A percentile compares a stretch with the other conserved stretches of the same genome.
Conservation (phyloP, 2,888 invertebrate genomes). For the Tenthredo distinguenda region DNA sequence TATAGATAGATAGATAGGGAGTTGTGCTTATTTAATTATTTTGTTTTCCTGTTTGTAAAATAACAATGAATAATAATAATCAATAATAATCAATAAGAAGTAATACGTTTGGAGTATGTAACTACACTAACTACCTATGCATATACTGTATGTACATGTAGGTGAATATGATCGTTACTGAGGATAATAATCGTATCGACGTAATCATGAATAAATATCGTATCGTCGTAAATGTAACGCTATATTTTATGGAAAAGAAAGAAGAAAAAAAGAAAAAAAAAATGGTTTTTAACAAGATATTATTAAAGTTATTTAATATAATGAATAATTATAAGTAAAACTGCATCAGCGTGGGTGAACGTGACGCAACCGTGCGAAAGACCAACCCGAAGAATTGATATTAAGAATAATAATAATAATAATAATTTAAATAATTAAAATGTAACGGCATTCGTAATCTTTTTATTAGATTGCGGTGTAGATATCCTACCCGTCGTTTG, state of each 20-base stretch:
- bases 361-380: background rate
- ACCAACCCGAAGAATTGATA: constrained; percentile 40
- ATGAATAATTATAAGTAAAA: background rate
- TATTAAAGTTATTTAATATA: constrained; percentile 5
- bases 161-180: constrained; percentile 14
- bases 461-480: constrained; percentile 20
- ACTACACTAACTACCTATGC: background rate
- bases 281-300: background rate
- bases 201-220: constrained; percentile 7
- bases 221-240: background rate
- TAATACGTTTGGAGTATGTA: background rate
- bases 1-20: background rate
- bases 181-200: constrained; percentile 14
- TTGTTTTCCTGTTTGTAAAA: constrained; percentile 3
- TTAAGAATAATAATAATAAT: constrained; percentile 24
- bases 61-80: constrained; percentile 4
- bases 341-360: background rate
- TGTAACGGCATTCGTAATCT: background rate
- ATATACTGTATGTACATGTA: background rate
- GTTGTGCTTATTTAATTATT: background rate
- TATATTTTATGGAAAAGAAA: constrained; percentile 5
- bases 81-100: constrained; percentile 3
- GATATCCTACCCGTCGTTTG: background rate
- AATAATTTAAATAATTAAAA: background rate
- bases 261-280: background rate